Evolutionary conservation across 2,888 invertebrate genomes (phyloP), one percentile per base, ranked within the genome.

Genomic region (Agrotis segetum): DNA sequence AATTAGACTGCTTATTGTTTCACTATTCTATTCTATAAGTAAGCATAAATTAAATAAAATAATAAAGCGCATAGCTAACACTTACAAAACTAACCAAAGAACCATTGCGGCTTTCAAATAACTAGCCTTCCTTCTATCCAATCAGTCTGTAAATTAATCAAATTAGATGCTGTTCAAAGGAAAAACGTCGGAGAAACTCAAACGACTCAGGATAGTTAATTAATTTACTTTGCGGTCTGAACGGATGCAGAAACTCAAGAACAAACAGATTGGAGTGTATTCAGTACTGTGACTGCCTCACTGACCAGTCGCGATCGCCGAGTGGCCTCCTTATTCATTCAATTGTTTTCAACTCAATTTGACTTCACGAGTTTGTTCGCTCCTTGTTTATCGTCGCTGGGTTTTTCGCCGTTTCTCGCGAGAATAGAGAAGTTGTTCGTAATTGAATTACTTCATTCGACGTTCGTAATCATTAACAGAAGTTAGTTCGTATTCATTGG

Each of bases 341-440:
- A 55, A 74, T 64, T 66, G 53, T 71, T 74, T 79, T 52, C 53
- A 80, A 83, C 77, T 70, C 67, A 82, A 71, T 80, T 82, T 71
- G 65, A 58, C 65, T 74, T 67, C 62, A 49, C 62, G 68, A 76
- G 68, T 70, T 74, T 74, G 68, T 71, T 83, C 53, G 52, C 44
- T 34, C 49, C 40, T 47, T 73, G 50, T 80, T 80, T 77, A 71
- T 62, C 47, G 46, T 67, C 17, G 17, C 29, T 47, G 67, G 44
- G 21, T 52, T 82, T 68, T 67, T 69, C 55, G 52, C 63, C 46
- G 2, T 64, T 58, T 16, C 59, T 62, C 44, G 40, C 17, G 34
- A 67, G 59, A 2, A 60, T 59, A 55, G 34, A 44, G 47, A 60
- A 62, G 56, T 68, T 67, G 40, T 13, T 21, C 14, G 47, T 77